Evolutionary conservation across 1,140 invertebrate genomes (phyloP).

Genomic region (Bombyx mandarina): DNA sequence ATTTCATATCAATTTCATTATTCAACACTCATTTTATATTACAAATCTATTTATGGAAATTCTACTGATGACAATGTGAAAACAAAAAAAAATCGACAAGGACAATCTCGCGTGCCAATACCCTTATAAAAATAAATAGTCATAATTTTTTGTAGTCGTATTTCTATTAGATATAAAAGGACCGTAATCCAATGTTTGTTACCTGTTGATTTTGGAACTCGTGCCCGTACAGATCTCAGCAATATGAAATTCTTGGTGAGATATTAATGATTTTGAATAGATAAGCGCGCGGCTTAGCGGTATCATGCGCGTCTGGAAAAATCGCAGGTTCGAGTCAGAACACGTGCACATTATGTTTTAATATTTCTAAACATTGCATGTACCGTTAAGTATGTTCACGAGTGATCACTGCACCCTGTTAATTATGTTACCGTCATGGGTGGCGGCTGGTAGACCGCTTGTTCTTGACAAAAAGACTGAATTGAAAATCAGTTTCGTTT

Average conservation of each 20-base stretch:
- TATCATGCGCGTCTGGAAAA: too few relatives aligned
- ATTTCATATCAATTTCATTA: too few relatives aligned
- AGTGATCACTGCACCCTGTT: too few relatives aligned
- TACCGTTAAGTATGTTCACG: too few relatives aligned
- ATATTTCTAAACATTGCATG: too few relatives aligned
- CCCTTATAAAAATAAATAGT: constrained; percentile 9
- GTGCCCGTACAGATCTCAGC: constrained; percentile 18
- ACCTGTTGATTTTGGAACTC: constrained; percentile 21
- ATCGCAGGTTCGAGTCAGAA: too few relatives aligned
- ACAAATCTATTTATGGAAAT: constrained; percentile 3
- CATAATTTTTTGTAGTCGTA: constrained; percentile 14
- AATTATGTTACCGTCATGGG: too few relatives aligned
- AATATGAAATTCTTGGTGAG: constrained; percentile 34
- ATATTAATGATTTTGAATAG: constrained; percentile 1
- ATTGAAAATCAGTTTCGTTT: not conserved
- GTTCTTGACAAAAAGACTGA: too few relatives aligned
- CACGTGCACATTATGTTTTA: too few relatives aligned
- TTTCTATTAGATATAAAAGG: constrained; percentile 22
- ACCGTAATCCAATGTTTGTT: constrained; percentile 8
- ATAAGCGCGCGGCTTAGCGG: too few relatives aligned
- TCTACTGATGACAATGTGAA: constrained; percentile 4
- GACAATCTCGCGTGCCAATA: constrained; percentile 14
- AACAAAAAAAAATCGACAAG: constrained; percentile 12
- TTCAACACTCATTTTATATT: too few relatives aligned
- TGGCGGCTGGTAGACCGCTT: too few relatives aligned